Evolutionary conservation across 2,888 invertebrate species (phyloP).

Genomic region (Drosophila differens): DNA sequence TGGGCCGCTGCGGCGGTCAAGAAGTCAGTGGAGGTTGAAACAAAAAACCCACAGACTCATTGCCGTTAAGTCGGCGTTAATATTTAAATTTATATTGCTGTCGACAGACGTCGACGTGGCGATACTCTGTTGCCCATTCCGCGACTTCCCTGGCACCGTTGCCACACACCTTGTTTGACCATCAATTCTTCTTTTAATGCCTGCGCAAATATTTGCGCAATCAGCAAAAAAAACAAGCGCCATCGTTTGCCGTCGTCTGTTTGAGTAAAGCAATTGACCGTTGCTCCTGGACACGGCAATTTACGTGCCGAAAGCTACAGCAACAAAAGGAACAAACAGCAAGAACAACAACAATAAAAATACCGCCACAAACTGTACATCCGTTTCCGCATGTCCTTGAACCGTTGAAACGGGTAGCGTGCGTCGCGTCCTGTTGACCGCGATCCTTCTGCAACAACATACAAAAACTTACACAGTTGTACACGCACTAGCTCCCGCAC

Average conservation of each 20-base stretch:
- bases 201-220: conserved; percentile 80
- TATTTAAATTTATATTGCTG: conserved; percentile 78
- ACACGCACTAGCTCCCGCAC: background rate
- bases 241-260: conserved; percentile 62
- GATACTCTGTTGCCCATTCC: conserved; percentile 5
- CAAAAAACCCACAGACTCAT: conserved; percentile 66
- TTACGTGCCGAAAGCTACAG: conserved; percentile 46
- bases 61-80: conserved; percentile 77
- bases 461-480: conserved; percentile 35
- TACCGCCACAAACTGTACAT: conserved; percentile 61
- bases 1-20: conserved; percentile 53
- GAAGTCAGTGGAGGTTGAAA: conserved; percentile 56
- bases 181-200: conserved; percentile 79
- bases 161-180: conserved; percentile 41
- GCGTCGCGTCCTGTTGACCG: conserved; percentile 28
- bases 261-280: conserved; percentile 78
- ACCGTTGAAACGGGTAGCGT: conserved; percentile 17
- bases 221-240: conserved; percentile 79
- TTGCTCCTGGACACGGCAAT: conserved; percentile 61
- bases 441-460: conserved; percentile 42
- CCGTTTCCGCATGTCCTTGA: conserved; percentile 71
- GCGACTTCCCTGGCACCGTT: background rate
- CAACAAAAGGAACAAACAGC: conserved; percentile 19
- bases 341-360: conserved; percentile 22
- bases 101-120: conserved; percentile 29